Percentiles rank a stretch among this genome's conserved stretches.
phyloP scores from a whole-genome alignment of 2,888 invertebrate species.

The Leptothorax acervorum region DNA sequence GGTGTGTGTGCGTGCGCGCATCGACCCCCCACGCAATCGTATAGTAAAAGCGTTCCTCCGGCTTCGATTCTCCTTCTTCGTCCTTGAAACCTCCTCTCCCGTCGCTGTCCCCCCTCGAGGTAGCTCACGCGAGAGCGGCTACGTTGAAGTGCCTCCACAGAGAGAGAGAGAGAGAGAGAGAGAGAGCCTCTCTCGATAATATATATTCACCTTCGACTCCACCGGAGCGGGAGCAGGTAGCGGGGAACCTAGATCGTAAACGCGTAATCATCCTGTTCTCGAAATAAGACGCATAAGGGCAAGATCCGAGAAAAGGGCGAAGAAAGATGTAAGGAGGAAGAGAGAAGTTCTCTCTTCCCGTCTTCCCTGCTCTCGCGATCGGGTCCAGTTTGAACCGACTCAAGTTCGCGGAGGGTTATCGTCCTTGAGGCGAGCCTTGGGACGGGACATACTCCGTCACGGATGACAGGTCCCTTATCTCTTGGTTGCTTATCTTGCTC shows the following conservation, averaged over 20 bases:
- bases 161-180: conserved; percentile 14
- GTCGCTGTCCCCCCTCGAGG: conserved; percentile 12
- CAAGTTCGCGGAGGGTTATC: conserved; percentile 51
- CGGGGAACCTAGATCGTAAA: conserved; percentile 66
- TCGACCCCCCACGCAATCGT: conserved; percentile 59
- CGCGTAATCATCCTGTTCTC: conserved; percentile 66
- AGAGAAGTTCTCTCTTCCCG: neutral
- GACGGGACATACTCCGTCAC: conserved; percentile 56
- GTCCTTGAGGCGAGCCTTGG: conserved; percentile 58
- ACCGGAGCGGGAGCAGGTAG: conserved; percentile 65
- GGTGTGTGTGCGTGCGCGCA: conserved; percentile 42
- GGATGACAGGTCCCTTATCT: conserved; percentile 60
- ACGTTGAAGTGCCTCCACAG: conserved; percentile 33
- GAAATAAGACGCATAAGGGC: conserved; percentile 46
- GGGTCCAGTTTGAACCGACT: conserved; percentile 35
- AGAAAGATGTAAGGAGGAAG: conserved; percentile 1
- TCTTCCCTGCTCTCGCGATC: neutral
- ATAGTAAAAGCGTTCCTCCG: conserved; percentile 57
- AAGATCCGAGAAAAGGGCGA: conserved; percentile 18
- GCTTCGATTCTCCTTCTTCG: conserved; percentile 60
- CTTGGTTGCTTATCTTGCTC: conserved; percentile 51
- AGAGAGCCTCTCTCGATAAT: conserved; percentile 47
- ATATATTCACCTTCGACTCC: conserved; percentile 57
- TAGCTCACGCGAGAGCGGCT: conserved; percentile 49
- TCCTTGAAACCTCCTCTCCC: conserved; percentile 67